A percentile compares a stretch with the other conserved stretches of the same genome.
These are phyloP conservation scores for Torymus tubicola DNA, from an alignment of 2,888 invertebrate species.

Conservation along the genomic window DNA sequence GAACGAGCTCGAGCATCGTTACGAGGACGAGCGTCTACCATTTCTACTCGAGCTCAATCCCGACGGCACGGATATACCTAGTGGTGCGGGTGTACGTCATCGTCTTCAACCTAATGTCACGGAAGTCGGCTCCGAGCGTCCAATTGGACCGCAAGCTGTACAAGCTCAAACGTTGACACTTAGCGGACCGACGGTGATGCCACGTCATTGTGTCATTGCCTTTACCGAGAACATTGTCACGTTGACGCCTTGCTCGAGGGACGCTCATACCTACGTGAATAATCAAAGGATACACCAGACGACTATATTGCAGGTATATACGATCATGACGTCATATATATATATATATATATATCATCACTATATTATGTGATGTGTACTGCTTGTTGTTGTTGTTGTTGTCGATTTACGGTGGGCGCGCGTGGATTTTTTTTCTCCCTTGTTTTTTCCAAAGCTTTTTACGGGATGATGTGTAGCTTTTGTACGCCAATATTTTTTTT, in stretches of 20 bases:
- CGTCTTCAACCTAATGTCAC: slow-evolving; percentile 82
- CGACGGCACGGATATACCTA: slow-evolving; percentile 79
- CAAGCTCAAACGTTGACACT: slow-evolving; percentile 82
- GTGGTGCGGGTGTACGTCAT: slow-evolving; percentile 76
- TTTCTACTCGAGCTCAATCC: slow-evolving; percentile 90
- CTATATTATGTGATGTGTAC: too few relatives aligned
- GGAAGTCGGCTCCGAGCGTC: slow-evolving; percentile 87
- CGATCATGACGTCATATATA: too few relatives aligned
- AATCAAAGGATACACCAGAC: slow-evolving; percentile 94
- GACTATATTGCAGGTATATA: slow-evolving; percentile 88
- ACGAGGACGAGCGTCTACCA: slow-evolving; percentile 80
- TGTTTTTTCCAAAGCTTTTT: too few relatives aligned
- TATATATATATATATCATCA: too few relatives aligned
- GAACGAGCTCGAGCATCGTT: slow-evolving; percentile 77
- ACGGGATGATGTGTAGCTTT: too few relatives aligned
- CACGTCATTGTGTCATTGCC: slow-evolving; percentile 96
- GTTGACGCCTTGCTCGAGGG: slow-evolving; percentile 94
- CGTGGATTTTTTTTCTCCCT: too few relatives aligned
- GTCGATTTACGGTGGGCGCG: too few relatives aligned
- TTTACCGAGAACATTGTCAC: slow-evolving; percentile 94
- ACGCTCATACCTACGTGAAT: slow-evolving; percentile 96
- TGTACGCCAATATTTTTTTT: too few relatives aligned
- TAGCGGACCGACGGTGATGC: slow-evolving; percentile 93
- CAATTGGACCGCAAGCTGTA: slow-evolving; percentile 78
- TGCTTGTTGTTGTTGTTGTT: too few relatives aligned